phyloP scores from a whole-genome alignment of 2,888 invertebrate species.

The Sipunculus nudus region DNA sequence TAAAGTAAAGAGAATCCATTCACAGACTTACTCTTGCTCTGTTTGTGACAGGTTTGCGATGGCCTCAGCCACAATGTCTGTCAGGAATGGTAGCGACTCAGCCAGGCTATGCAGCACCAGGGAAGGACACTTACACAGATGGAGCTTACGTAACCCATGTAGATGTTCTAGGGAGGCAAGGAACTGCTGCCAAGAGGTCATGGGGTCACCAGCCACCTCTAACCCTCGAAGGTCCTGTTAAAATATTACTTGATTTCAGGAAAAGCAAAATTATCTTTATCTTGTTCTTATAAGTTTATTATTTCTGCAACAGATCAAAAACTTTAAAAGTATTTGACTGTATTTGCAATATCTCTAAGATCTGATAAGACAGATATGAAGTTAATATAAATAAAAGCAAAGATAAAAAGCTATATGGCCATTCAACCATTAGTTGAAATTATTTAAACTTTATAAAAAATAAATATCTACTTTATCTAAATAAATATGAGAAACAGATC shows the following conservation, averaged over 20 bases:
- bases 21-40: too few relatives aligned
- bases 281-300: neutral
- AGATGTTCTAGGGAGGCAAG: conserved; percentile 44
- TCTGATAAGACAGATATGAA: too few relatives aligned
- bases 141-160: conserved; percentile 39
- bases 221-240: conserved; percentile 49
- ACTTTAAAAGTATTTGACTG: too few relatives aligned
- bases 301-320: too few relatives aligned
- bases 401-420: too few relatives aligned
- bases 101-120: conserved; percentile 48
- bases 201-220: conserved; percentile 43
- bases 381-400: too few relatives aligned
- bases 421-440: too few relatives aligned
- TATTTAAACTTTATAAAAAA: too few relatives aligned
- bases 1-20: too few relatives aligned
- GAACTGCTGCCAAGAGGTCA: conserved; percentile 52
- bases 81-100: conserved; percentile 43
- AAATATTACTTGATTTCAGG: neutral
- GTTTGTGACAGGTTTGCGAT: conserved; percentile 44
- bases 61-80: conserved; percentile 47
- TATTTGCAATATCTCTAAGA: too few relatives aligned
- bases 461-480: too few relatives aligned
- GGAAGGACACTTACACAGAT: conserved; percentile 53
- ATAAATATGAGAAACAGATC: too few relatives aligned
- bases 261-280: neutral